A percentile compares a stretch with the other conserved stretches of the same genome.
Conservation (phyloP, 37 sponge, comb jelly and placozoan genomes). For the Corticium candelabrum region DNA sequence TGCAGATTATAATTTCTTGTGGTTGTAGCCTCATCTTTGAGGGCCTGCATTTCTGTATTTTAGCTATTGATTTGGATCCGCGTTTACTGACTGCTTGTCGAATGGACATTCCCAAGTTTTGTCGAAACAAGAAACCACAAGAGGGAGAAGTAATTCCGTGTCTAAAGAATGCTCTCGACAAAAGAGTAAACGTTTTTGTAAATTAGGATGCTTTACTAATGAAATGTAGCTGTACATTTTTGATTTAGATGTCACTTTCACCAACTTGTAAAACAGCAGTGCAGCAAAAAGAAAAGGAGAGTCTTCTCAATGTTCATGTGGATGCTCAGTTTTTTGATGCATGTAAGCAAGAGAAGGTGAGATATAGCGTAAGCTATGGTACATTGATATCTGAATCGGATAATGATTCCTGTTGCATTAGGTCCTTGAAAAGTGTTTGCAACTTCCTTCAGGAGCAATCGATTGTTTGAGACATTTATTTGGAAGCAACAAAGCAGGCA, state of each 20-base stretch:
- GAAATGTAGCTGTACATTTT: background rate
- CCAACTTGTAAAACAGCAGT: background rate
- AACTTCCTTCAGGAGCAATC: too few species aligned
- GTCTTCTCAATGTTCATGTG: background rate
- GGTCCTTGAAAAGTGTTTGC: too few species aligned
- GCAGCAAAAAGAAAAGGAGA: background rate
- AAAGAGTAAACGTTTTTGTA: background rate
- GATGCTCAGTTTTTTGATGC: background rate
- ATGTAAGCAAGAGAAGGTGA: background rate
- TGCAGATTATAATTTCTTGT: too few species aligned
- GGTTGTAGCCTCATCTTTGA: too few species aligned
- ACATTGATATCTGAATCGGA: too few species aligned
- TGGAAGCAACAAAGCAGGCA: too few species aligned
- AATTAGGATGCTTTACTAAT: background rate
- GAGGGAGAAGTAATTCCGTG: background rate
- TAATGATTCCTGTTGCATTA: too few species aligned
- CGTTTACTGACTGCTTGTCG: background rate
- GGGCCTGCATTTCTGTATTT: too few species aligned
- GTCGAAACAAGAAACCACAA: background rate
- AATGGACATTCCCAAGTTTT: background rate
- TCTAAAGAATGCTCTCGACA: background rate
- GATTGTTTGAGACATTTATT: too few species aligned
- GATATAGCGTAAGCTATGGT: too few species aligned
- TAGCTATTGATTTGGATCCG: background rate
- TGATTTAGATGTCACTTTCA: background rate